These are phyloP conservation scores for Caranx melampygus DNA, from an alignment of 2,113 vertebrate species.

Conservation along the genomic window DNA sequence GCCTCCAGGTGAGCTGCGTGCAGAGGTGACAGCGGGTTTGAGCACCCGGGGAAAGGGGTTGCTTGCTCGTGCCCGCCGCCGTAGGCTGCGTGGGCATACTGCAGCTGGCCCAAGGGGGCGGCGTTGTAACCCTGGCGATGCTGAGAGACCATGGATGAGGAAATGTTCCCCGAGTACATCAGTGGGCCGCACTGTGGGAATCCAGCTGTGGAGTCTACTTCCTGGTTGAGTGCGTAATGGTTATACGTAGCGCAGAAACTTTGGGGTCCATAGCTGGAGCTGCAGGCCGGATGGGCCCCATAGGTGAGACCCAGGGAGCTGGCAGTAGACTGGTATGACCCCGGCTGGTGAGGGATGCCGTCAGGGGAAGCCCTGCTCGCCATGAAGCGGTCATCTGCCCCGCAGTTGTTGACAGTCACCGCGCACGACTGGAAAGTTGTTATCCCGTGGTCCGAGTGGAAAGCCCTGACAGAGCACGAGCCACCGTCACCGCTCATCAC, in stretches of 20 bases:
- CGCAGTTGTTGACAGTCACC: constrained; percentile 90
- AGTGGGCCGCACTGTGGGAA: constrained; percentile 91
- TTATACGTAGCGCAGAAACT: constrained; percentile 91
- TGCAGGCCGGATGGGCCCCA: constrained; percentile 87
- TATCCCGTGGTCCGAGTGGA: constrained; percentile 94
- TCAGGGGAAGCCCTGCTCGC: constrained; percentile 90
- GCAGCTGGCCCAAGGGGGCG: constrained; percentile 87
- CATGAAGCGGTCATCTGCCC: constrained; percentile 91
- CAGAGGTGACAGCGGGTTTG: constrained; percentile 90
- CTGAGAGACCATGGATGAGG: constrained; percentile 88
- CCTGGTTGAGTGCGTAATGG: constrained; percentile 92
- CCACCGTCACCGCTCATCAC: constrained; percentile 89
- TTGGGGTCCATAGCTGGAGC: constrained; percentile 89
- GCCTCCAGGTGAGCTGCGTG: constrained; percentile 89
- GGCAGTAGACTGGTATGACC: constrained; percentile 88
- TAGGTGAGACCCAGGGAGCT: constrained; percentile 89
- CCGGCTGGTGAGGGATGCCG: constrained; percentile 87
- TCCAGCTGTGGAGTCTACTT: constrained; percentile 88
- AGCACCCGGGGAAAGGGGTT: constrained; percentile 86
- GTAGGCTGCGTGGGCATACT: constrained; percentile 89
- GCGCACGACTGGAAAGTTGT: constrained; percentile 97
- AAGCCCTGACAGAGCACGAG: constrained; percentile 90
- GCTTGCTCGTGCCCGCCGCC: constrained; percentile 92
- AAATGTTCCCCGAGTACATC: constrained; percentile 94
- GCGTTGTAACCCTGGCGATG: constrained; percentile 90